Evolutionary conservation across 2,113 vertebrate species (phyloP).

Genomic region (Prietella phreatophila): DNA sequence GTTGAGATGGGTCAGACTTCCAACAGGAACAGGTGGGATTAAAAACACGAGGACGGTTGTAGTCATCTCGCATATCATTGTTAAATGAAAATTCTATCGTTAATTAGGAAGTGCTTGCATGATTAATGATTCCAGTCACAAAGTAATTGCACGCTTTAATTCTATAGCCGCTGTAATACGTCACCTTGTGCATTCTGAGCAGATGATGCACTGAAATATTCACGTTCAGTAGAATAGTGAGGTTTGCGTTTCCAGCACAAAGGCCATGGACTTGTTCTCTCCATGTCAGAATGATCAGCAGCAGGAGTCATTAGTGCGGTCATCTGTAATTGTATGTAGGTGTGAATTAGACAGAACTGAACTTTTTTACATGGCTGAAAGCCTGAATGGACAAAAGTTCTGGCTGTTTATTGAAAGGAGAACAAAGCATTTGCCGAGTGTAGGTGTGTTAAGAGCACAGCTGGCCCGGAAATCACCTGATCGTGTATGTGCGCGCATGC

Average conservation of each 20-base stretch:
- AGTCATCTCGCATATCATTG: not conserved
- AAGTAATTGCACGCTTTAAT: slow-evolving; percentile 19
- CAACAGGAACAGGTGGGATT: not conserved
- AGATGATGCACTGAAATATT: not conserved
- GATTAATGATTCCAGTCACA: slow-evolving; percentile 14
- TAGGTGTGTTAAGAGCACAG: slow-evolving; percentile 1
- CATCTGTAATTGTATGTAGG: slow-evolving; percentile 12
- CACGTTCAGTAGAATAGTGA: not conserved
- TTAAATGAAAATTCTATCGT: not conserved
- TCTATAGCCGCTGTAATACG: slow-evolving; percentile 4
- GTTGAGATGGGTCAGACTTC: too few species aligned
- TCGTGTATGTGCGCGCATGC: not conserved
- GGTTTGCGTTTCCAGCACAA: not conserved
- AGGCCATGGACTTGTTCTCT: not conserved
- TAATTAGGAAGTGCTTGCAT: slow-evolving; percentile 4
- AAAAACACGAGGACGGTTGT: not conserved
- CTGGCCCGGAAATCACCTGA: slow-evolving; percentile 24
- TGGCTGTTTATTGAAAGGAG: not conserved
- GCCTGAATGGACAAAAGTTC: slow-evolving; percentile 16
- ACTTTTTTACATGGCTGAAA: not conserved
- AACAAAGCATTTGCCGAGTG: not conserved
- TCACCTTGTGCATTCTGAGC: slow-evolving; percentile 11
- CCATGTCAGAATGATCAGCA: not conserved
- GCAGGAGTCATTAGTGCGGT: not conserved
- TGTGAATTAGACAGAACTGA: slow-evolving; percentile 19